Base-by-base conservation (phyloP, 2,888 invertebrate species). In the Epinotia nisella region DNA sequence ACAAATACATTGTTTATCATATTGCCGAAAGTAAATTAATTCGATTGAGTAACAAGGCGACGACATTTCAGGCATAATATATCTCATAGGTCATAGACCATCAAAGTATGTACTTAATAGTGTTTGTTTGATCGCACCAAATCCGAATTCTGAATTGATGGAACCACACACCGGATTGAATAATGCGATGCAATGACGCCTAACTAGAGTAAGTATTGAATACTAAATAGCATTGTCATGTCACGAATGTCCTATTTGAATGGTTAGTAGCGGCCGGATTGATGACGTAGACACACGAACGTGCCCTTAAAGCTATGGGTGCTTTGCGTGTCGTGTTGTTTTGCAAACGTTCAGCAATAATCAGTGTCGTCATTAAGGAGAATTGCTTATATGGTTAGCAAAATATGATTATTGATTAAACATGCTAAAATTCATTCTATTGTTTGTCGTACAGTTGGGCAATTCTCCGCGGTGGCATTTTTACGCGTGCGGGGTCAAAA, bases 271-370 rank as follows among this genome's bases (percentile, higher is more conserved):
- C 15, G 49, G 21, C 58, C 45, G 39, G 59, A 65, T 65, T 59
- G 65, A 71, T 71, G 65, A 59, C 15, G 17, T n/a, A 41, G 24
- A 59, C 39, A 56, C 71, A 71, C 71, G 71, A 56, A 71, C 56
- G 35, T 49, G n/a, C 64, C 49, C 58, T 64, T 70, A 45, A 41
- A 70, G 11, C 61, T 61, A 62, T 62, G 58, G 49, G 58, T n/a
- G 35, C 13, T n/a, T 69, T 61, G 71, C 56, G 70, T 62, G 61
- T 41, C 51, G 17, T 29, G 29, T 56, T 71, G 58, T 59, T 71
- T 59, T 59, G 24, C 59, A 7, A 59, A 65, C 58, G 39, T 65
- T 59, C 39, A 49, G 24, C 51, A 51, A 59, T 58, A 65, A 58
- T 71, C 59, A 71, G 51, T 71, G 51, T 59, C 51, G 39, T 59